Evolutionary conservation across 2,888 invertebrate genomes (phyloP), one percentile per base, ranked within the genome.

Genomic region (Venusia cambrica): DNA sequence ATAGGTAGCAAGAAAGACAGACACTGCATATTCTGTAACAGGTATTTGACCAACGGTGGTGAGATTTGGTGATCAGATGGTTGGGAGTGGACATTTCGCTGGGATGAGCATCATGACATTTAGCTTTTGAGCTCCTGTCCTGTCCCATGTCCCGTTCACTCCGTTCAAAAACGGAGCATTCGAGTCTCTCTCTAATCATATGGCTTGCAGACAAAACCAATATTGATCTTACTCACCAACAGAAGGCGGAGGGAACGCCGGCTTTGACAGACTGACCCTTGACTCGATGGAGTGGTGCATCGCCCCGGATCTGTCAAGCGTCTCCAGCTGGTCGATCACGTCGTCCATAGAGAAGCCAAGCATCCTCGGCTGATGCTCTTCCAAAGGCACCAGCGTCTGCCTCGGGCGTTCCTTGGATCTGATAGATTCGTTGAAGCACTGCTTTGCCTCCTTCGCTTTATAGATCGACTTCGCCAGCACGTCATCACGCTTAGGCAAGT

Each of bases 391-490:
- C 20, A 76, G 32, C 2, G 60, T 50, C 17, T 59, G 60, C 10
- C 61, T 51, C 12, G 73, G 73, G 0, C 68, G 55, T 2, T 80
- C 78, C 28, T 68, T 67, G 15, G 51, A 60, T 12, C 68, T 60
- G 9, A 84, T 72, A 0, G 73, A 74, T 43, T 85, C 84, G 27
- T 85, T 84, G 11, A 80, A 45, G 5, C 62, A 65, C 40, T 85
- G 85, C 42, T 84, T 84, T 1, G 70, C 74, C 25, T 76, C 74
- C 29, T 84, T 83, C 0, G 69, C 71, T 33, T 60, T 68, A 21
- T 36, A 43, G 29, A 35, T 30, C n/a, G 43, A 28, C 19, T 31
- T 38, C 2, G 27, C 20, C 6, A 15, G 14, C 5, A 19, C 7
- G 5, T 39, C 45, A 6, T 41, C 38, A 8, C 39, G 16, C 12